Evolutionary conservation across 2,888 invertebrate genomes (phyloP), one percentile per base, ranked within the genome.

Genomic region (Drosophila formosana): DNA sequence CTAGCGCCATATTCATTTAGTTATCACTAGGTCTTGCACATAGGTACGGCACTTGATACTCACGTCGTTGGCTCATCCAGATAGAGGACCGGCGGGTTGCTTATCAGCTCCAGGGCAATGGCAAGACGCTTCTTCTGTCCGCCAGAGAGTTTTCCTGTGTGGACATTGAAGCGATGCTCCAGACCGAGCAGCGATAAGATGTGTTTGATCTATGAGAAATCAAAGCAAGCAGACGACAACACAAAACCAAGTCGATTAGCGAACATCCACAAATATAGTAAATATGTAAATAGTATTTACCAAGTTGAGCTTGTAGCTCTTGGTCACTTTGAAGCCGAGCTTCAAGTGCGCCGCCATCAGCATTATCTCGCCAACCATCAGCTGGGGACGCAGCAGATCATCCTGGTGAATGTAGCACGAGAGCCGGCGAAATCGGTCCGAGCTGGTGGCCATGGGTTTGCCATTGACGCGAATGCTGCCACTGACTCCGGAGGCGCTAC

Each of bases 341-440:
- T 97, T 97, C 61, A 97, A 94, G 76, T 97, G 95, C 3, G 97
- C 96, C 0, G 97, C 96, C 56, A 96, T 94, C 85, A 95, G 94
- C 96, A 97, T 96, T 80, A 97, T 94, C 93, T 97, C 97, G 87
- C 95, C 94, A 50, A 96, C 95, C 58, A 96, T 95, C 80, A 98
- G 93, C 84, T 96, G 94, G 30, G 95, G 94, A 73, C 97, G 94
- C 87, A 97, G 92, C 88, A 95, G 94, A 90, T 96, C 96, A 69
- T 96, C 95, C 90, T 97, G 97, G 92, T 97, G 96, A 88, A 97
- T 97, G 93, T 97, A 97, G 82, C 96, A 96, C 1, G 96, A 96
- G 37, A 96, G 94, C 80, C 95, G 95, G 34, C 95, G 94, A 79
- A 95, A 94, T 45, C 95, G 93, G 89, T 95, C 94, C 2, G 96